These are phyloP conservation scores for Tapera naevia DNA, from an alignment of 2,797 vertebrate genomes.

Conservation along the genomic window DNA sequence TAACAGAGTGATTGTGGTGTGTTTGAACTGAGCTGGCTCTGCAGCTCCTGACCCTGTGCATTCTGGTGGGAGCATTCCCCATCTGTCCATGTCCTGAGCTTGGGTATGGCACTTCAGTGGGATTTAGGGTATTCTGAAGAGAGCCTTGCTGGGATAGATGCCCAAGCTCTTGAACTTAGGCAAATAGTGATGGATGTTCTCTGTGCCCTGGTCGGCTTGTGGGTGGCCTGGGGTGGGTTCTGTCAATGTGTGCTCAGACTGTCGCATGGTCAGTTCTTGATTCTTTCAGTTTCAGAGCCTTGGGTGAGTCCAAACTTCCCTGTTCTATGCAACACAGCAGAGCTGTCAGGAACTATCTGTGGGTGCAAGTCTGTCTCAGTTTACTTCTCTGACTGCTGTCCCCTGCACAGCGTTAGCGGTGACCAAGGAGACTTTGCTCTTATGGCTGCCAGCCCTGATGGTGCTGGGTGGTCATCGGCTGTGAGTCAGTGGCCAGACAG, in stretches of 20 bases:
- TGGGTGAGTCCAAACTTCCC: fast-evolving
- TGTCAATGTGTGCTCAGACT: fast-evolving
- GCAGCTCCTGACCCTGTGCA: neutral
- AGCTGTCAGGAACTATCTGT: fast-evolving
- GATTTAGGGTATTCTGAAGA: neutral
- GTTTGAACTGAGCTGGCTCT: neutral
- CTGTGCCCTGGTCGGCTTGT: neutral
- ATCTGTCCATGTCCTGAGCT: neutral
- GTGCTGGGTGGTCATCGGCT: neutral
- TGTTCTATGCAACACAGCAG: fast-evolving
- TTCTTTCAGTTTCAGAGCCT: neutral
- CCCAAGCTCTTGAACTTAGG: neutral
- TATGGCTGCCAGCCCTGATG: neutral
- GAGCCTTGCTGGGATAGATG: neutral
- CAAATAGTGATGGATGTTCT: fast-evolving
- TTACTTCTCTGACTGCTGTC: neutral
- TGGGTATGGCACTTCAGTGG: neutral
- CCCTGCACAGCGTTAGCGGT: neutral
- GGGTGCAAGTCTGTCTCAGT: neutral
- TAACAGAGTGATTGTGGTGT: neutral
- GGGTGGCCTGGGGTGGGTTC: neutral
- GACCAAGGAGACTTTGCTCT: neutral
- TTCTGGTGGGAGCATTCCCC: neutral
- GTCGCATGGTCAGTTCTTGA: neutral
- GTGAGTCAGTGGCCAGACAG: neutral